Evolutionary conservation across 2,888 invertebrate species (phyloP).

Genomic region (Aromia moschata): DNA sequence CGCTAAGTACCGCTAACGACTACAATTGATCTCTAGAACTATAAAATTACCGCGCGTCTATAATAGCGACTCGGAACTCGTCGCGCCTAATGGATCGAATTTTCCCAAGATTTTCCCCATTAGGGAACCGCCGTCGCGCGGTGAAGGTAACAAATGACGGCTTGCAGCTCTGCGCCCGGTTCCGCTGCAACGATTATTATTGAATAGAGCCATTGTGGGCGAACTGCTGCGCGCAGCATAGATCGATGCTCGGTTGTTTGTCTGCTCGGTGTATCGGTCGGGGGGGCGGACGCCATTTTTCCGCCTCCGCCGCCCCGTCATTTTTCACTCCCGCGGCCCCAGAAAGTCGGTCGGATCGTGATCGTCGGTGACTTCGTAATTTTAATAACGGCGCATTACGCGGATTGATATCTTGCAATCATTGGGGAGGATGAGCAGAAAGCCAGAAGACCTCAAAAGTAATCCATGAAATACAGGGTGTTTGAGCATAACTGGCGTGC

Average conservation of each 20-base stretch:
- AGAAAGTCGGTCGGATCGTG: constrained; percentile 47
- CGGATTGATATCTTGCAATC: no score
- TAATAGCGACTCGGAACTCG: no score
- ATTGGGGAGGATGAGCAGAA: no score
- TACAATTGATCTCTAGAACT: no score
- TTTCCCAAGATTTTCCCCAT: background rate
- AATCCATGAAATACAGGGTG: no score
- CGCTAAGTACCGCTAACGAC: no score
- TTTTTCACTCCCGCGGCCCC: constrained; percentile 43
- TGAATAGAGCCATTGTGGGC: constrained; percentile 30
- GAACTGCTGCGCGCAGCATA: constrained; percentile 28
- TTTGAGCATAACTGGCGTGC: no score
- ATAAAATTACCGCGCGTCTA: no score
- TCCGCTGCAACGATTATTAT: constrained; percentile 13
- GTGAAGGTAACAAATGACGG: constrained; percentile 8
- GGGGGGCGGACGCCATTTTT: constrained; percentile 35
- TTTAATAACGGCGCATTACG: constrained; percentile 38
- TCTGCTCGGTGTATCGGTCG: constrained; percentile 49
- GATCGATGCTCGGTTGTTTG: constrained; percentile 51
- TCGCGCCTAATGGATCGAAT: no score
- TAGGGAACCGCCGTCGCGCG: background rate
- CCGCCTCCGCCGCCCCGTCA: constrained; percentile 41
- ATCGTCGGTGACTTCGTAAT: constrained; percentile 48
- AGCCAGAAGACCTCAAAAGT: no score
- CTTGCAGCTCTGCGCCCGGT: constrained; percentile 14